A percentile compares a stretch with the other conserved stretches of the same genome.
Evolutionary conservation across 2,797 vertebrate species (phyloP).

Genomic region (Telmatherina bonti): DNA sequence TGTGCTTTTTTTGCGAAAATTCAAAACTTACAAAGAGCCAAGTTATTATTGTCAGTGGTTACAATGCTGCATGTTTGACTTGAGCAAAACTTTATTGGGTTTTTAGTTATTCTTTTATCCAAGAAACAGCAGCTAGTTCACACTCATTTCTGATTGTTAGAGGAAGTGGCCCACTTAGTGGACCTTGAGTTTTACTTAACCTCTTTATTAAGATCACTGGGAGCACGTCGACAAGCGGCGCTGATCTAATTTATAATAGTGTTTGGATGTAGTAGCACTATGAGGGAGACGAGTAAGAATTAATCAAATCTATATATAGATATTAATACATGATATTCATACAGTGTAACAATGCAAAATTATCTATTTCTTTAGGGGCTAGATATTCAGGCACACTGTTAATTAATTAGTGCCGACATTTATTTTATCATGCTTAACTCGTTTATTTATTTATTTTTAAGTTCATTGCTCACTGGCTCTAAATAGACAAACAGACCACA

Average conservation of each 20-base stretch:
- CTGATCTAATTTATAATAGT: constrained; percentile 11
- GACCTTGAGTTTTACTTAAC: constrained; percentile 31
- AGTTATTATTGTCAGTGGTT: not conserved
- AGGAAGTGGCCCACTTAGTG: constrained; percentile 18
- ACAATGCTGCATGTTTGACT: constrained; percentile 11
- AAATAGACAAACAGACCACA: not conserved
- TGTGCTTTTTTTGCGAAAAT: not conserved
- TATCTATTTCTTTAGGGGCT: not conserved
- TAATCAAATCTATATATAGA: not conserved
- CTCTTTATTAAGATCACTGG: constrained; percentile 41
- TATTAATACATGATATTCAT: not conserved
- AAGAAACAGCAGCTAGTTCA: not conserved
- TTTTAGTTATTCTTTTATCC: not conserved
- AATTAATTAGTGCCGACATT: no score
- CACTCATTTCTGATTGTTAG: constrained; percentile 11
- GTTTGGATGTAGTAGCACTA: constrained; percentile 2
- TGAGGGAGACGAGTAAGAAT: not conserved
- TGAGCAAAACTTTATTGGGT: not conserved
- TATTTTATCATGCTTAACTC: no score
- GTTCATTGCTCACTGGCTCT: not conserved
- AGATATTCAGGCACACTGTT: no score
- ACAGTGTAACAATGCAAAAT: not conserved
- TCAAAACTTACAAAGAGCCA: constrained; percentile 1
- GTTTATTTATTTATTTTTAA: no score
- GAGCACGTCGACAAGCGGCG: constrained; percentile 9